Percentiles rank a stretch among this genome's conserved stretches.
Conservation (phyloP, 2,888 invertebrate species). For the Griposia aprilina region DNA sequence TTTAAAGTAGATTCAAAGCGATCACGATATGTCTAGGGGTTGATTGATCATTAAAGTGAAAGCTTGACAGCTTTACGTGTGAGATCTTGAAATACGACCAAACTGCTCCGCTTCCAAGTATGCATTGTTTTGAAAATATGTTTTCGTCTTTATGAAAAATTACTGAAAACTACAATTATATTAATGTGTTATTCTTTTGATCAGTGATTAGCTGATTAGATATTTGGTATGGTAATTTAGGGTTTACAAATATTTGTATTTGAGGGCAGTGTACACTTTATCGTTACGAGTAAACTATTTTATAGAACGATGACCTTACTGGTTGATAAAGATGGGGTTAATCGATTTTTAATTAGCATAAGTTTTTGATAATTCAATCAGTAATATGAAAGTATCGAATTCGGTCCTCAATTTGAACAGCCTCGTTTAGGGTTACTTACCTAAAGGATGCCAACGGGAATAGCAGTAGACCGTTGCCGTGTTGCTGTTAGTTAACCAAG, state of each 20-base stretch:
- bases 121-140: background rate
- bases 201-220: background rate
- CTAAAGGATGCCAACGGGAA: background rate
- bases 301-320: background rate
- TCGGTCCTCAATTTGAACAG: no score
- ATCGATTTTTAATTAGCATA: constrained; percentile 23
- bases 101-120: background rate
- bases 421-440: background rate
- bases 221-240: background rate
- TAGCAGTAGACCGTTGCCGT: background rate
- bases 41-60: background rate
- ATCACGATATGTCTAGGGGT: background rate
- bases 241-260: background rate
- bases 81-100: constrained; percentile 8
- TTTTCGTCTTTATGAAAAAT: background rate
- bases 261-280: background rate
- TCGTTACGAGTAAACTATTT: background rate
- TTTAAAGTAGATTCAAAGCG: background rate
- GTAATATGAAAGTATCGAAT: background rate
- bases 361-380: background rate
- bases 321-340: constrained; percentile 13
- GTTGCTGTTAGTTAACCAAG: background rate
- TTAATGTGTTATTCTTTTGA: background rate
- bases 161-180: background rate
- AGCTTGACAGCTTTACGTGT: background rate